phyloP scores from a whole-genome alignment of 2,888 invertebrate genomes.

The Pomacea canaliculata region DNA sequence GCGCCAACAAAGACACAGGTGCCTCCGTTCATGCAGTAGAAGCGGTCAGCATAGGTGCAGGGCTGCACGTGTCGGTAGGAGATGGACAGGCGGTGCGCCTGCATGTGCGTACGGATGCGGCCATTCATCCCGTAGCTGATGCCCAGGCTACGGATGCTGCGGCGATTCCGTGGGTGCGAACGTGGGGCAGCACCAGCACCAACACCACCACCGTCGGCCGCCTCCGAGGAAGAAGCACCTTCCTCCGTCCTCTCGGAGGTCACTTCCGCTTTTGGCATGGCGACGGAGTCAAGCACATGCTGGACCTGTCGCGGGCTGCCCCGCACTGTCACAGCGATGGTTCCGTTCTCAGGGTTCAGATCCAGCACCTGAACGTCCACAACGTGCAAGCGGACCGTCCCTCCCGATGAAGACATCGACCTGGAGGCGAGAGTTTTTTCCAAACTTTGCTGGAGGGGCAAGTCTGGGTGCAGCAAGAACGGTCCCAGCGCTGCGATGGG shows the following conservation, averaged over 20 bases:
- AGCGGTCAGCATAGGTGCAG: constrained; percentile 47
- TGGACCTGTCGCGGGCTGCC: background rate
- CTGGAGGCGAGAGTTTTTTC: background rate
- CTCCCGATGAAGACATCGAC: background rate
- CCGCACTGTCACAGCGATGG: constrained; percentile 14
- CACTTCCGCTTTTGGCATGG: background rate
- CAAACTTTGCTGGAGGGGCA: too few species aligned
- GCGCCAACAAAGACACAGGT: constrained; percentile 53
- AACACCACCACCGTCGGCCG: constrained; percentile 5
- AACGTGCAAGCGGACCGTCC: background rate
- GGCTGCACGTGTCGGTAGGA: constrained; percentile 50
- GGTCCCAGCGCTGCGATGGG: background rate
- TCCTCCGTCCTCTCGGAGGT: background rate
- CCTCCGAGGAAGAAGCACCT: constrained; percentile 6
- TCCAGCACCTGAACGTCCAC: constrained; percentile 1
- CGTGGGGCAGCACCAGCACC: constrained; percentile 2
- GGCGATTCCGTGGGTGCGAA: constrained; percentile 15
- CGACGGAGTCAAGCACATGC: background rate
- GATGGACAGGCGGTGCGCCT: constrained; percentile 27
- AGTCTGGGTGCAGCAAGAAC: background rate
- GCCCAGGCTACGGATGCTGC: constrained; percentile 15
- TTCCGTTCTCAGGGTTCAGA: constrained; percentile 1
- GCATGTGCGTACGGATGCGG: constrained; percentile 4
- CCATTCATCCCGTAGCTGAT: constrained; percentile 12
- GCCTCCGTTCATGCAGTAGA: constrained; percentile 57